phyloP scores from a whole-genome alignment of 2,888 invertebrate genomes.

The Trichogramma evanescens region DNA sequence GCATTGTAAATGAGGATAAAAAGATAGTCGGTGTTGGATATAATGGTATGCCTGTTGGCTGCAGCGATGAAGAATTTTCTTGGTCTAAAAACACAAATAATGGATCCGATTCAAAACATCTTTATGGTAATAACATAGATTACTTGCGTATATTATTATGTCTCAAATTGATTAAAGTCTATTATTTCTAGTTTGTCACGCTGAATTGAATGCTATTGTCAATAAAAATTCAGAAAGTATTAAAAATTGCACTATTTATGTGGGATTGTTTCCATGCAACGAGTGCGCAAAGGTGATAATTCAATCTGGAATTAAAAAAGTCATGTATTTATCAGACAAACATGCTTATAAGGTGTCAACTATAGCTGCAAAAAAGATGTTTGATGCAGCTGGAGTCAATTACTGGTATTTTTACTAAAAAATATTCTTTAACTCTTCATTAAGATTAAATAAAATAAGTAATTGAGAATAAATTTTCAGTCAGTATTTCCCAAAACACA shows the following conservation, averaged over 20 bases:
- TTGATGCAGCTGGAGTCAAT: slow-evolving; percentile 68
- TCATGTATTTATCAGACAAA: slow-evolving; percentile 79
- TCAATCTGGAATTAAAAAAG: slow-evolving; percentile 78
- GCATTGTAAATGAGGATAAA: slow-evolving; percentile 80
- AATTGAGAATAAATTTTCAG: slow-evolving; percentile 40
- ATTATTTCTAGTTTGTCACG: slow-evolving; percentile 76
- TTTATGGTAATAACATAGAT: slow-evolving; percentile 62
- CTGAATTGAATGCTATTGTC: slow-evolving; percentile 93
- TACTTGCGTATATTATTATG: background rate
- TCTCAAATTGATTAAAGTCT: background rate
- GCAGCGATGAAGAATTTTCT: slow-evolving; percentile 80
- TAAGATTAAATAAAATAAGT: slow-evolving; percentile 2
- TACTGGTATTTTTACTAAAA: slow-evolving; percentile 52
- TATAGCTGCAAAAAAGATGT: slow-evolving; percentile 73
- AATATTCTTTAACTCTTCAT: background rate
- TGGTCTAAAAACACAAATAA: slow-evolving; percentile 68
- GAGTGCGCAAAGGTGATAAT: slow-evolving; percentile 96
- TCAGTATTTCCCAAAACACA: slow-evolving; percentile 58
- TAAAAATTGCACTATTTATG: slow-evolving; percentile 75
- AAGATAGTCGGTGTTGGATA: slow-evolving; percentile 91
- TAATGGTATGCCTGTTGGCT: slow-evolving; percentile 93
- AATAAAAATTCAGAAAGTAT: slow-evolving; percentile 79
- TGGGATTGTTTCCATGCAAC: slow-evolving; percentile 91
- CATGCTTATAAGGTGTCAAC: slow-evolving; percentile 61
- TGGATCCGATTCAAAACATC: slow-evolving; percentile 67